Conservation (phyloP, 2,113 vertebrate species). For the Entosphenus tridentatus region DNA sequence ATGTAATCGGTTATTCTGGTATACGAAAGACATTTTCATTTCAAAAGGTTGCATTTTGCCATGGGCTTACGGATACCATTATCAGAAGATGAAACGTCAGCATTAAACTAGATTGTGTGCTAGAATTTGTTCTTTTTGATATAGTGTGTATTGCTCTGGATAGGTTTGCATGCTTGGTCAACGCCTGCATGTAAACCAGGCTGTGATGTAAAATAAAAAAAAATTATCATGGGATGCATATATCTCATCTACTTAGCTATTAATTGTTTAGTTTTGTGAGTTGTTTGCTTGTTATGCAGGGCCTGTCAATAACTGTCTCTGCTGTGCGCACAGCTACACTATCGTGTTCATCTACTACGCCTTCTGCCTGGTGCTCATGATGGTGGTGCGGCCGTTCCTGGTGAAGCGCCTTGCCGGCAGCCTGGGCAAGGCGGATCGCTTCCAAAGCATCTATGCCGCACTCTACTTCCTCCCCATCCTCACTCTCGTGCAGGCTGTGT, state of each 20-base stretch:
- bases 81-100: too few relatives aligned
- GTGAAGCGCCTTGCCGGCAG: conserved; percentile 93
- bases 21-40: too few relatives aligned
- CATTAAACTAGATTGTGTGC: too few relatives aligned
- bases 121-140: too few relatives aligned
- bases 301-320: neutral
- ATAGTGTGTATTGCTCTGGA: too few relatives aligned
- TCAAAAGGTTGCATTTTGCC: too few relatives aligned
- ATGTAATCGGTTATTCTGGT: too few relatives aligned
- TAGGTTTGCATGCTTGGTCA: too few relatives aligned
- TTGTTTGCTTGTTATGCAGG: too few relatives aligned
- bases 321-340: conserved; percentile 40
- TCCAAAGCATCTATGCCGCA: conserved; percentile 86
- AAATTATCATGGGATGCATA: neutral
- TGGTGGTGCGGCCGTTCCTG: conserved; percentile 75
- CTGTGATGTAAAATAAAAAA: too few relatives aligned
- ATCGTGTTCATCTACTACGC: conserved; percentile 91
- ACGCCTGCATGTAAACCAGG: too few relatives aligned
- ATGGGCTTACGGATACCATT: too few relatives aligned
- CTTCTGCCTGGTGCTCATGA: conserved; percentile 81
- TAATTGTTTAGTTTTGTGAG: neutral
- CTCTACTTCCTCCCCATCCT: conserved; percentile 92
- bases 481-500: conserved; percentile 74
- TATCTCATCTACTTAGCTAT: neutral
- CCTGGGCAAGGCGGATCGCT: conserved; percentile 71